A percentile compares a stretch with the other conserved stretches of the same genome.
phyloP scores from a whole-genome alignment of 2,797 vertebrate species.

The Paratrypauchen microcephalus region DNA sequence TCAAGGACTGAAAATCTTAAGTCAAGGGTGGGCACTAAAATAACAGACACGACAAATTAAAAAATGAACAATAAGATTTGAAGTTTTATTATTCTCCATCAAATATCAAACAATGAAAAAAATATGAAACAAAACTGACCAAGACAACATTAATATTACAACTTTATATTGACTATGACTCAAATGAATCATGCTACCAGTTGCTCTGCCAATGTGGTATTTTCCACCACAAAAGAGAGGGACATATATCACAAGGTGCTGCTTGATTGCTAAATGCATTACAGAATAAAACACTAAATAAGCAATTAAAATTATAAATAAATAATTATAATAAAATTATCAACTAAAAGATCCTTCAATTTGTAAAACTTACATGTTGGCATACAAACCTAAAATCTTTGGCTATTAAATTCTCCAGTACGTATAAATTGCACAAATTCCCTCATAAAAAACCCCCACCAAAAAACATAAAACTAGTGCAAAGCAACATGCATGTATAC shows the following conservation, averaged over 20 bases:
- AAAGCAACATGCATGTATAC: slow-evolving; percentile 1
- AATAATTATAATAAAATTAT: too few relatives aligned
- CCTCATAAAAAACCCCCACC: not conserved
- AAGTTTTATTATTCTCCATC: slow-evolving; percentile 45
- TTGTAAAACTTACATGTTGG: slow-evolving; percentile 5
- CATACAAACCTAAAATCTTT: slow-evolving; percentile 18
- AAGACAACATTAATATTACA: not conserved
- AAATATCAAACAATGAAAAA: slow-evolving; percentile 28
- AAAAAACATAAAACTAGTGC: slow-evolving; percentile 5
- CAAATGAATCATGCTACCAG: slow-evolving; percentile 7
- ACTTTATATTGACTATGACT: not conserved
- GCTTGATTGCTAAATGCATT: slow-evolving; percentile 19
- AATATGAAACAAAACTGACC: slow-evolving; percentile 11
- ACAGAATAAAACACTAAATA: slow-evolving; percentile 16
- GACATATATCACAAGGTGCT: slow-evolving; percentile 34
- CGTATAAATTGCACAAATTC: slow-evolving; percentile 4
- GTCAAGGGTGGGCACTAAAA: not conserved
- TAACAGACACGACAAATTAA: not conserved
- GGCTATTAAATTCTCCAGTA: not conserved
- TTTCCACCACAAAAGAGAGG: slow-evolving; percentile 6
- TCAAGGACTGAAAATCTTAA: slow-evolving; percentile 11
- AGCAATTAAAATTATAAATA: not conserved
- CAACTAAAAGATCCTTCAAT: not conserved
- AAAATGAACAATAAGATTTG: slow-evolving; percentile 26
- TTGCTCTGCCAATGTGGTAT: not conserved